Conservation (phyloP, 2,797 vertebrate species). For the Sebastes iracundus region DNA sequence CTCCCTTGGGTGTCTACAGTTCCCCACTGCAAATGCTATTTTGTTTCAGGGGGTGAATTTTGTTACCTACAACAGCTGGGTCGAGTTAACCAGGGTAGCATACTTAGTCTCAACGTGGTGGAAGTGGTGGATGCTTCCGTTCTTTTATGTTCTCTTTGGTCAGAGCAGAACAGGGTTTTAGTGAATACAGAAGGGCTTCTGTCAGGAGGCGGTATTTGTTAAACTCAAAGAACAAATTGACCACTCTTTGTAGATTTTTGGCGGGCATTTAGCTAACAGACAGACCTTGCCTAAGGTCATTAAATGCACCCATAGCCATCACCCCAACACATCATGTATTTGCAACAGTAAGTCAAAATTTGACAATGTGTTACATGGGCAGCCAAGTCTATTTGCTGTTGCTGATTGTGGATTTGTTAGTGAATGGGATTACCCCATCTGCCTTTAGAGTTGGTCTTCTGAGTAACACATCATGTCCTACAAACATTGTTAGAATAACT, state of each 20-base stretch:
- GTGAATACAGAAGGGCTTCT: conserved; percentile 45
- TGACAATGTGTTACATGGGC: background rate
- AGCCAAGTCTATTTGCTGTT: background rate
- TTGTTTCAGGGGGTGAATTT: conserved; percentile 55
- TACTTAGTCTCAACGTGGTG: conserved; percentile 44
- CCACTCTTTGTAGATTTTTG: conserved; percentile 5
- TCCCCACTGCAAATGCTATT: conserved; percentile 56
- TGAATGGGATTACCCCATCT: background rate
- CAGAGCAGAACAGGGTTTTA: conserved; percentile 42
- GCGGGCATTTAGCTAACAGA: background rate
- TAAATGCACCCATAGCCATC: background rate
- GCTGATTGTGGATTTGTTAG: background rate
- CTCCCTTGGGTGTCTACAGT: conserved; percentile 53
- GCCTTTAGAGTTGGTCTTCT: background rate
- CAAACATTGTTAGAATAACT: background rate
- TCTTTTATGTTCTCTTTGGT: conserved; percentile 58
- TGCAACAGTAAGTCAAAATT: conserved; percentile 4
- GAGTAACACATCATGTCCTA: background rate
- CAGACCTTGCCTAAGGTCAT: background rate
- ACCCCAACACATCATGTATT: background rate
- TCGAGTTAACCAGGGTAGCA: conserved; percentile 57
- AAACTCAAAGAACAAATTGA: conserved; percentile 23
- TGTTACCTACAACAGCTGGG: conserved; percentile 70
- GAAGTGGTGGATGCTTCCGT: conserved; percentile 54
- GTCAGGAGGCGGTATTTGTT: conserved; percentile 21